Evolutionary conservation across 2,888 invertebrate species (phyloP).

Genomic region (Endotricha flammealis): DNA sequence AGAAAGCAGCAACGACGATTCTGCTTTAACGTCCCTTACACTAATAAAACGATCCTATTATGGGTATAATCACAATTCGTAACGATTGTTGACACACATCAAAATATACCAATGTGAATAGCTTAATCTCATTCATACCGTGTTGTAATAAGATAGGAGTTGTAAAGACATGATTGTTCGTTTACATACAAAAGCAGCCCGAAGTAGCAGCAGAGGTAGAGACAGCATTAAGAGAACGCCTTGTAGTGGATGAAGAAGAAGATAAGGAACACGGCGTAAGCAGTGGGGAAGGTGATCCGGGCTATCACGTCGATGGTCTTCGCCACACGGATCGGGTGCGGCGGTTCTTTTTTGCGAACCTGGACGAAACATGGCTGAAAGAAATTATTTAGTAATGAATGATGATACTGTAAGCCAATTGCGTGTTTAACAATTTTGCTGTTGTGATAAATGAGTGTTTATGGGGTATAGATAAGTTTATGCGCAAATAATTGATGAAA

Average conservation of each 20-base stretch:
- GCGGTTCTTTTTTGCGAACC: slow-evolving; percentile 94
- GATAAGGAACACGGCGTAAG: slow-evolving; percentile 94
- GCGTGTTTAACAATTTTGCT: slow-evolving; percentile 9
- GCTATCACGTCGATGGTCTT: slow-evolving; percentile 97
- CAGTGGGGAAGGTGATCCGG: slow-evolving; percentile 94
- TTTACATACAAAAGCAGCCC: slow-evolving; percentile 51
- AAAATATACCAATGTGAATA: slow-evolving; percentile 41
- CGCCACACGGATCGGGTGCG: slow-evolving; percentile 94
- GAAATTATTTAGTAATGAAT: slow-evolving; percentile 66
- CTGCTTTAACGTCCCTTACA: slow-evolving; percentile 33
- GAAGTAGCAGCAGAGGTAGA: slow-evolving; percentile 34
- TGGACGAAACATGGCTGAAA: slow-evolving; percentile 89
- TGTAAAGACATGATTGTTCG: slow-evolving; percentile 44
- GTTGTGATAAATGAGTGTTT: no score
- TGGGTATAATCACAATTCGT: slow-evolving; percentile 52
- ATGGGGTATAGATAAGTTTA: no score
- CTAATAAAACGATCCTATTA: slow-evolving; percentile 45
- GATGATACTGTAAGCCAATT: slow-evolving; percentile 49
- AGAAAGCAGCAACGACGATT: slow-evolving; percentile 46
- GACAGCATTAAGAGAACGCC: slow-evolving; percentile 84
- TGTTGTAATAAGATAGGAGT: slow-evolving; percentile 43
- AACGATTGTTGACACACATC: slow-evolving; percentile 43
- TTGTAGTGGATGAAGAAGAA: slow-evolving; percentile 98
- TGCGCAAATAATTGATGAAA: no score
- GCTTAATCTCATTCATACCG: slow-evolving; percentile 39